Conservation (phyloP, 2,888 invertebrate species). For the Cepaea hortensis region DNA sequence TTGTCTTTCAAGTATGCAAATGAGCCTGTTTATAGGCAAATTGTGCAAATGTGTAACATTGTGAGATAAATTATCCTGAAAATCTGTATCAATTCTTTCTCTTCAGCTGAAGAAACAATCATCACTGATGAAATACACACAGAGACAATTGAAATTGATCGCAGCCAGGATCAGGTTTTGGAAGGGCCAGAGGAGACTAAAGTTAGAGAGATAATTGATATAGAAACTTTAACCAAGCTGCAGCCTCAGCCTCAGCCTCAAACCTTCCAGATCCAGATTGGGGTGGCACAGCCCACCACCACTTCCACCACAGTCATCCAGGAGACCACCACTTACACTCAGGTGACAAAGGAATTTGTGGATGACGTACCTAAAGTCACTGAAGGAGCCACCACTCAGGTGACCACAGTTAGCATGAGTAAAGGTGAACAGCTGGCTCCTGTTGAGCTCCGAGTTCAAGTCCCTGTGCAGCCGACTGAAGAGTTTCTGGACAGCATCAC, state of each 20-base stretch:
- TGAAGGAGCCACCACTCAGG: conserved; percentile 61
- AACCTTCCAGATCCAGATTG: conserved; percentile 63
- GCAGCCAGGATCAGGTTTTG: conserved; percentile 51
- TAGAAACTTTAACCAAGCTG: conserved; percentile 4
- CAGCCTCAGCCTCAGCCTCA: conserved; percentile 46
- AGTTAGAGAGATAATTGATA: conserved; percentile 55
- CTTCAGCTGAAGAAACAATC: conserved; percentile 59
- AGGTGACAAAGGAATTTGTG: conserved; percentile 41
- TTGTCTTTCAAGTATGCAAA: too few relatives aligned
- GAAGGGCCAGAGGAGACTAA: conserved; percentile 45
- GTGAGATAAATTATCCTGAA: background rate
- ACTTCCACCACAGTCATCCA: conserved; percentile 59
- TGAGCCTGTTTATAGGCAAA: too few relatives aligned
- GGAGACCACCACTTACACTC: conserved; percentile 56
- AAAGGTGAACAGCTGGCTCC: conserved; percentile 60
- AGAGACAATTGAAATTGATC: conserved; percentile 69
- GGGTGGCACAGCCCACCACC: conserved; percentile 55
- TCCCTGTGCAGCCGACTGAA: conserved; percentile 59
- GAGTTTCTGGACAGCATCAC: conserved; percentile 59
- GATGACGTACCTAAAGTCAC: conserved; percentile 53
- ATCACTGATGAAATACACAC: conserved; percentile 65
- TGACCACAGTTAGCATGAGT: conserved; percentile 62
- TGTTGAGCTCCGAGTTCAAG: conserved; percentile 59
- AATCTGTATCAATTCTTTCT: background rate
- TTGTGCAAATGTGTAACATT: too few relatives aligned